Evolutionary conservation across 2,797 vertebrate genomes (phyloP), one percentile per base, ranked within the genome.

Genomic region (Chaetodon trifasciatus): DNA sequence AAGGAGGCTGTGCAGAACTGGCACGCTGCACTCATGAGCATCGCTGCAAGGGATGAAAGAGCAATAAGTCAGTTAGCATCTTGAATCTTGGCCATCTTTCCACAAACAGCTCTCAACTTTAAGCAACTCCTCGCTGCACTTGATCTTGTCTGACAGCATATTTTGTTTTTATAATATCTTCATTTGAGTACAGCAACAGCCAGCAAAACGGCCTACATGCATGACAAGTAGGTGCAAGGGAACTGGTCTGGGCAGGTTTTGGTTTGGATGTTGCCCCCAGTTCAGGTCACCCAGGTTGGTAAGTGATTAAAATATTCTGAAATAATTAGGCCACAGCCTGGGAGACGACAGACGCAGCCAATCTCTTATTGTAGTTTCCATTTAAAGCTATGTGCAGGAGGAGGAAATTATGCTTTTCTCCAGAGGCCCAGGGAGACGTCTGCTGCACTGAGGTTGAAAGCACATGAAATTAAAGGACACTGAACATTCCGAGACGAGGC

Each of bases 1-100:
- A 95, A 81, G 52, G 93, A 94, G 44, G 76, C 91, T n/a, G 83
- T 79, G 87, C 94, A 96, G 79, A 96, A 92, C 78, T 92, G 92
- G 78, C 92, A 93, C 28, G 71, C 80, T 28, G 92, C 87, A 32
- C 86, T 91, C 44, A 87, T 6, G 23, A 95, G 78, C 90, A 96
- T 94, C 8, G 89, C 96, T 96, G 89, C 5, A 16, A 82, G 66
- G 84, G 78, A 85, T 10, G 47, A 74, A 77, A 85, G 58, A 87
- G 76, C 47, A 84, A 82, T 32, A 67, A 74, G 67, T 86, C 85
- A 85, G 85, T 89, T 58, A 81, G 73, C 40, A 23, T 74, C 46
- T 70, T 80, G 81, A 90, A 80, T 32, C 60, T 39, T 52, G 39
- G 88, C 83, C 84, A 86, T 79, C 9, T 89, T 86, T 92, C 88